Percentiles rank a stretch among this genome's conserved stretches.
Conservation (phyloP, 2,113 vertebrate species). For the Etia nguti region DNA sequence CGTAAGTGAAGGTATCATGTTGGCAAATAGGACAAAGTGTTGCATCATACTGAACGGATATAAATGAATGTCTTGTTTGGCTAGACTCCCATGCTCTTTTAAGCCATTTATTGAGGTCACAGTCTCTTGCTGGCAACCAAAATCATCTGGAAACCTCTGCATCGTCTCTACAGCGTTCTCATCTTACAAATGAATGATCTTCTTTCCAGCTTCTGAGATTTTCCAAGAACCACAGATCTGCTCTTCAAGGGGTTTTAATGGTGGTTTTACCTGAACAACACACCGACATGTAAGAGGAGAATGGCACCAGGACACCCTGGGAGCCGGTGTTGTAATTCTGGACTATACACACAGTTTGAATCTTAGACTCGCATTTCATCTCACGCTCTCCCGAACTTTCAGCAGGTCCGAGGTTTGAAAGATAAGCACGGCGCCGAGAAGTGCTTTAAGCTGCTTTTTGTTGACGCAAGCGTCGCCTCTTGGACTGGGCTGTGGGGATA, state of each 20-base stretch:
- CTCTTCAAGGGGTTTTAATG: conserved; percentile 16
- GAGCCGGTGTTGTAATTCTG: background rate
- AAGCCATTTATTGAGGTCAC: background rate
- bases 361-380: conserved; percentile 13
- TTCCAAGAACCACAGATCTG: background rate
- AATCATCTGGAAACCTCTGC: conserved; percentile 1
- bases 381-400: background rate
- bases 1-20: background rate
- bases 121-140: background rate
- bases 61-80: background rate
- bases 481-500: conserved; percentile 6
- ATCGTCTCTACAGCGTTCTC: background rate
- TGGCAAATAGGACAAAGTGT: background rate
- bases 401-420: conserved; percentile 5
- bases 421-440: conserved; percentile 19
- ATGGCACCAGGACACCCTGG: background rate
- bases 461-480: conserved; percentile 18
- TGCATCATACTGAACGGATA: background rate
- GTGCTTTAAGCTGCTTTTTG: conserved; percentile 47
- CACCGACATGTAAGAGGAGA: background rate
- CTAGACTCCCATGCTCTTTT: background rate
- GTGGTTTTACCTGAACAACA: conserved; percentile 37
- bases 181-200: conserved; percentile 6
- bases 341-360: background rate
- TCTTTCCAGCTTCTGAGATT: background rate